Evolutionary conservation across 2,888 invertebrate genomes (phyloP), one percentile per base, ranked within the genome.

Genomic region (Anorthoa munda): DNA sequence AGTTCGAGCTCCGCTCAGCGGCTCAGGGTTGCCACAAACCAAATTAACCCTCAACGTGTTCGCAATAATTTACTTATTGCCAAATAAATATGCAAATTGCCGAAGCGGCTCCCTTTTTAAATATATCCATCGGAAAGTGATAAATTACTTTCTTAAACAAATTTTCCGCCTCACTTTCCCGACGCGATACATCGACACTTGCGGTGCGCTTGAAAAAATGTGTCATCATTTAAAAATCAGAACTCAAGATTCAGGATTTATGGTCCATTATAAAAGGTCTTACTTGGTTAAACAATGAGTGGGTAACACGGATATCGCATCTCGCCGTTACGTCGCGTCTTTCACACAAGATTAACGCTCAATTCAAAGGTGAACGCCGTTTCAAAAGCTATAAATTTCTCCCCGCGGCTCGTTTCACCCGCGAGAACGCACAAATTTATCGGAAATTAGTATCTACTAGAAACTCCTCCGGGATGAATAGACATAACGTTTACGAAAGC

Each of bases 281-380:
- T 77, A 75, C 66, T 69, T 66, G 75, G 71, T 79, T 75, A 80
- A 81, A 86, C 82, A 86, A 83, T 81, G 72, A 77, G 64, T 74
- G 69, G 56, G 64, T 77, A 68, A 65, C 69, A 59, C 58, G 75
- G 72, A 86, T 90, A 90, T 91, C 89, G 85, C 89, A 88, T 92
- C 91, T 92, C 88, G 88, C 87, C 85, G 81, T 86, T 87, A 89
- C 90, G 89, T 83, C 89, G 91, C 92, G 90, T 91, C 93, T 93
- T 95, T 95, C 93, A 95, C 94, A 94, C 93, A 94, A 95, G 94
- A 95, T 95, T 95, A 95, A 95, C 95, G 94, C 94, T 91, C 94
- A 92, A 94, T 94, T 94, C 94, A 92, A 93, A 95, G 93, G 94
- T 94, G 93, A 94, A 94, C 91, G 93, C 90, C 93, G 91, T 93